Evolutionary conservation across 2,113 vertebrate genomes (phyloP).

Genomic region (Hypanus sabinus): DNA sequence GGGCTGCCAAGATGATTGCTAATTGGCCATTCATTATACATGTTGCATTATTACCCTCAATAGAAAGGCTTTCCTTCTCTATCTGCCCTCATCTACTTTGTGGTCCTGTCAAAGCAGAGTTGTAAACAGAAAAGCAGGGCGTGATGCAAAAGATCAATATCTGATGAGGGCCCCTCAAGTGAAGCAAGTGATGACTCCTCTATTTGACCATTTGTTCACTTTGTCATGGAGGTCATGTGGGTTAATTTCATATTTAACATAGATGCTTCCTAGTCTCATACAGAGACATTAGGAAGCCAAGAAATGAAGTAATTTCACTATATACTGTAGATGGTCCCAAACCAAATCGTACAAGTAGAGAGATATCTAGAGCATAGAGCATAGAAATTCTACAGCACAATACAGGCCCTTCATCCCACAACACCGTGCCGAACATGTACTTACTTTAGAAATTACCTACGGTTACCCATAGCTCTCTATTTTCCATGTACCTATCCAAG

Average conservation of each 20-base stretch:
- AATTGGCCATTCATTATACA: not conserved
- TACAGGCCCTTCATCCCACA: no score
- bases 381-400: no score
- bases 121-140: not conserved
- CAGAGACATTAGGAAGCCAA: not conserved
- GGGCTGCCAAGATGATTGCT: not conserved
- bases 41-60: no score
- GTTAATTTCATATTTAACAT: not conserved
- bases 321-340: no score
- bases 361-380: no score
- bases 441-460: no score
- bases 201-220: not conserved
- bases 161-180: not conserved
- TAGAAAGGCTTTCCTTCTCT: not conserved
- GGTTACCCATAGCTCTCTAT: no score
- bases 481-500: no score
- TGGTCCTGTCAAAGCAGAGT: not conserved
- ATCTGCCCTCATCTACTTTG: not conserved
- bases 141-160: not conserved
- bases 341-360: no score
- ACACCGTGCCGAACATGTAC: no score
- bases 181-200: no score
- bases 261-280: not conserved
- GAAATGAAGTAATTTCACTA: not conserved
- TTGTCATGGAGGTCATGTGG: not conserved